phyloP scores from a whole-genome alignment of 1,140 invertebrate species.

The Melanaphis sacchari region DNA sequence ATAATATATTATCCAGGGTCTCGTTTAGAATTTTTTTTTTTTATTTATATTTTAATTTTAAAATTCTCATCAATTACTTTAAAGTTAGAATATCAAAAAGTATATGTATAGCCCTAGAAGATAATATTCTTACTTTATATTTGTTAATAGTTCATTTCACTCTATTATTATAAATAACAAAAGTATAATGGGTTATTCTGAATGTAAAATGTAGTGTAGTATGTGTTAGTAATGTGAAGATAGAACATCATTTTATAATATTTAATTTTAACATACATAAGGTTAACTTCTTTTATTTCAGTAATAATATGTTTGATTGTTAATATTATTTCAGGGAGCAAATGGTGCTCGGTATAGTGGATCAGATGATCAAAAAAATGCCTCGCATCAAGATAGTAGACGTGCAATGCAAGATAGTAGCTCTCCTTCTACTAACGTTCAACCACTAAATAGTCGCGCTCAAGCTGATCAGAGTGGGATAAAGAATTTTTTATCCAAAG shows the following conservation, averaged over 20 bases:
- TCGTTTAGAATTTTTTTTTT: too few species aligned
- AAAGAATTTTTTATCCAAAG: conserved; percentile 54
- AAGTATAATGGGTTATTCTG: not conserved
- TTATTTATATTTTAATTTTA: too few species aligned
- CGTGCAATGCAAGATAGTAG: conserved; percentile 52
- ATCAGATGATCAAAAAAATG: conserved; percentile 56
- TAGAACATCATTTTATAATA: not conserved
- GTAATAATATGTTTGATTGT: not conserved
- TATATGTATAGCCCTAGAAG: too few species aligned
- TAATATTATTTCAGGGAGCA: conserved; percentile 40
- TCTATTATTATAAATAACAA: too few species aligned
- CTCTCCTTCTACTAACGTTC: conserved; percentile 38
- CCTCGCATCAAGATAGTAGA: conserved; percentile 46
- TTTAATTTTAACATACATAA: not conserved
- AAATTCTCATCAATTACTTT: not conserved
- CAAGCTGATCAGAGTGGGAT: conserved; percentile 49
- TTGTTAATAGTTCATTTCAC: too few species aligned
- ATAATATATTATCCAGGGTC: too few species aligned
- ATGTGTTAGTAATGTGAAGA: not conserved
- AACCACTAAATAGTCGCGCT: conserved; percentile 38
- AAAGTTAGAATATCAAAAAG: not conserved
- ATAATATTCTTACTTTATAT: too few species aligned
- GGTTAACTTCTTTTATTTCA: not conserved
- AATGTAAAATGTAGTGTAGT: too few species aligned
- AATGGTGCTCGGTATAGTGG: conserved; percentile 51